Base-by-base conservation (phyloP, 2,797 vertebrate genomes). In the Harpagifer antarcticus region DNA sequence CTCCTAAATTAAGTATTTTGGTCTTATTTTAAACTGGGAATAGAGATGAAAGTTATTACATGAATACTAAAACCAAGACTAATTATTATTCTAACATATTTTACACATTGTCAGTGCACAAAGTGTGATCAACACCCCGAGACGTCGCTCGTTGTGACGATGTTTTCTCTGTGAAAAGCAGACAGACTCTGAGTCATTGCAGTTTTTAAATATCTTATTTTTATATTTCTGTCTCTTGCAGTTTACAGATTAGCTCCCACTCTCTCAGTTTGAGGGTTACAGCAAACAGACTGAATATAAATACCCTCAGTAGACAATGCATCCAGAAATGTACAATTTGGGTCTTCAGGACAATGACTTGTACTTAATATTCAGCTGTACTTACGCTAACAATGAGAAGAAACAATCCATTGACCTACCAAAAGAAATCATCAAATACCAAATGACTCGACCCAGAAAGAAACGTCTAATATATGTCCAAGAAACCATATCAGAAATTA, bases 201-300 rank as follows among this genome's bases (percentile, higher is more conserved):
- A 55, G 12, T 13, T 69, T 69, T 57, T n/a, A 37, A 9, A 42
- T 42, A 27, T 43, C 47, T 27, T 37, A 42, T 67, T 77, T 70
- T 63, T 74, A 17, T 20, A 6, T 76, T 67, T 11, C 48, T 20
- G 68, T 40, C 45, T 13, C 72, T 15, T 54, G 86, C 75, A 64
- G 70, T 71, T 70, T 85, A 78, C 73, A 68, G 85, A 87, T 89
- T 59, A 69, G 53, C 87, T 72, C 73, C 66, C 53, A 79, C 87
- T 60, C 80, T 66, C 70, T 79, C 67, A 14, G 58, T 59, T 12
- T 53, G 69, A 67, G 82, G 82, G 81, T 88, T 74, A 84, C 68
- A 79, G 63, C 48, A 43, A 44, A 37, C 49, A 44, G 59, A 19
- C 9, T 50, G 31, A 17, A 19, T 4, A 33, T 45, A 47, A 0